phyloP scores from a whole-genome alignment of 2,888 invertebrate species.

The Hylaea fasciaria region DNA sequence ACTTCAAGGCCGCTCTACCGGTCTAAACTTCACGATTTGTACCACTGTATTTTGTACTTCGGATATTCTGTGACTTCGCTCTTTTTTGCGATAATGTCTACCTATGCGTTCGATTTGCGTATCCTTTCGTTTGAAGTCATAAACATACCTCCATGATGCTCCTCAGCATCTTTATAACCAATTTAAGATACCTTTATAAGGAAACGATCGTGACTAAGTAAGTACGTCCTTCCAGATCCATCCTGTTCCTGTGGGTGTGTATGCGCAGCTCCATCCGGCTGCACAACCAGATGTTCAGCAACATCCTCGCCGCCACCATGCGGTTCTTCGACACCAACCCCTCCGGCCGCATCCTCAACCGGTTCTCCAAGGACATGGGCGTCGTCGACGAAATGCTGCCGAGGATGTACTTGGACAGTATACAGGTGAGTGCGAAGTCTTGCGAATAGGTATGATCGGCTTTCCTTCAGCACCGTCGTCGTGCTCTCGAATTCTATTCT shows the following conservation, averaged over 20 bases:
- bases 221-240: slow-evolving; percentile 77
- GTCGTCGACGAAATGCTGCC: slow-evolving; percentile 90
- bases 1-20: too few species aligned
- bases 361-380: slow-evolving; percentile 94
- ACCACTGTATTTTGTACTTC: too few species aligned
- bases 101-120: too few species aligned
- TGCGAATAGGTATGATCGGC: too few species aligned
- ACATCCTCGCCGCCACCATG: slow-evolving; percentile 90
- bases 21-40: too few species aligned
- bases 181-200: neutral
- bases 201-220: neutral
- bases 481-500: too few species aligned
- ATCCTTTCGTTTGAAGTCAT: too few species aligned
- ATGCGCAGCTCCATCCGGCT: slow-evolving; percentile 90
- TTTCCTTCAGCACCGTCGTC: too few species aligned
- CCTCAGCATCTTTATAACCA: too few species aligned
- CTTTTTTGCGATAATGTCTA: too few species aligned
- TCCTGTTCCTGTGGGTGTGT: slow-evolving; percentile 89
- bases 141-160: too few species aligned
- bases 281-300: slow-evolving; percentile 91
- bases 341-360: slow-evolving; percentile 91
- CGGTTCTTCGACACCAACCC: slow-evolving; percentile 94
- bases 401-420: slow-evolving; percentile 86
- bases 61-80: too few species aligned
- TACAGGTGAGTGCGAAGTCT: slow-evolving; percentile 84